These are phyloP conservation scores for Aplysia californica DNA, from an alignment of 1,140 invertebrate species.

Conservation along the genomic window DNA sequence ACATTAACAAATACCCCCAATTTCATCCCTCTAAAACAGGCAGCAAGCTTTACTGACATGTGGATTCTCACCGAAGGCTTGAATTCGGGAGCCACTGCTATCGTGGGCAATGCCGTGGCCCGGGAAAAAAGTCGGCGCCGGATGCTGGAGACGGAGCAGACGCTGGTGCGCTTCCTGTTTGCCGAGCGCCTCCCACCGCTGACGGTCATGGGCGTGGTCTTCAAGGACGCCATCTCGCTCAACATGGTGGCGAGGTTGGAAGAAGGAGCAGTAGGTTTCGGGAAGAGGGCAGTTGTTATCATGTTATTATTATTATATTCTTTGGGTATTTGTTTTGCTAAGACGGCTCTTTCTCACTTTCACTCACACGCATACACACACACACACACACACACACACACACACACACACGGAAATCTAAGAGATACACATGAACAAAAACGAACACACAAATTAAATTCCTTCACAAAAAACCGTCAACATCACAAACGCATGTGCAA, in stretches of 20 bases:
- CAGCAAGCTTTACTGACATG: background rate
- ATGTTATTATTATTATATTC: too few relatives aligned
- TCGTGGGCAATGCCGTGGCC: conserved; percentile 42
- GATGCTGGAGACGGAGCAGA: conserved; percentile 1
- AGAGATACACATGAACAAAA: too few relatives aligned
- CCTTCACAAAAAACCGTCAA: too few relatives aligned
- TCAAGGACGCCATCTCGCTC: conserved; percentile 15
- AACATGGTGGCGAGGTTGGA: background rate
- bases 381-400: background rate
- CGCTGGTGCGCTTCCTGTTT: conserved; percentile 6
- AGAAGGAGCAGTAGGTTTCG: background rate
- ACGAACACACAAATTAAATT: too few relatives aligned
- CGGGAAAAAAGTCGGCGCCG: background rate
- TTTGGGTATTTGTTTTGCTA: too few relatives aligned
- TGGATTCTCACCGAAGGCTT: conserved; percentile 64
- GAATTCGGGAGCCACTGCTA: conserved; percentile 61
- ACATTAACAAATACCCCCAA: too few relatives aligned
- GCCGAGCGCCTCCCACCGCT: conserved; percentile 39
- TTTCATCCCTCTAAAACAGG: too few relatives aligned
- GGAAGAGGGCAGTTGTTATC: too few relatives aligned
- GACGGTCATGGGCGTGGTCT: conserved; percentile 49
- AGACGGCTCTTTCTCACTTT: too few relatives aligned
- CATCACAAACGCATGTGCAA: too few relatives aligned
- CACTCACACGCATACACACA: background rate
- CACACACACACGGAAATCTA: background rate